Evolutionary conservation across 1,140 invertebrate species (phyloP).

Genomic region (Ridgeia piscesae): DNA sequence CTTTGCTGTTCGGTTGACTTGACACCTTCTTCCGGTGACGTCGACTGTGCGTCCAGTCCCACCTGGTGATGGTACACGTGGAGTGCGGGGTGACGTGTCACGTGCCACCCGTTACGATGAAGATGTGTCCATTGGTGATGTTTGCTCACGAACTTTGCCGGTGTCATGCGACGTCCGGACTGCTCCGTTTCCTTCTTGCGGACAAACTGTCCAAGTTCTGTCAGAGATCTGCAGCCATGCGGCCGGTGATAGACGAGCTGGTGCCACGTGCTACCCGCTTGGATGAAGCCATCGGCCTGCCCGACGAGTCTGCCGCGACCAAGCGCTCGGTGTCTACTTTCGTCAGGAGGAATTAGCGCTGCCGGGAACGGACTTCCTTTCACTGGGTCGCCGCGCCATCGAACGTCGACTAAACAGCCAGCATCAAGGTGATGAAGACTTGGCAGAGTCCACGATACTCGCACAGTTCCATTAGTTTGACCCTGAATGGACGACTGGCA

Average conservation of each 20-base stretch:
- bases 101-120: neutral
- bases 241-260: neutral
- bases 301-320: neutral
- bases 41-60: neutral
- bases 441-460: neutral
- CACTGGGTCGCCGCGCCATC: neutral
- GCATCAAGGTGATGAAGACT: neutral
- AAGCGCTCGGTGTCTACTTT: neutral
- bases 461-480: neutral
- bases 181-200: neutral
- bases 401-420: neutral
- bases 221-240: neutral
- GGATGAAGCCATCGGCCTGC: neutral
- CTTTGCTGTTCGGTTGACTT: neutral
- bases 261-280: neutral
- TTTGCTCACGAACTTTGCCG: neutral
- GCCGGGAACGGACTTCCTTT: neutral
- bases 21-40: neutral
- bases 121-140: neutral
- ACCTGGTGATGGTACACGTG: neutral
- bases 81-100: neutral
- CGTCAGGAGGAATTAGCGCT: neutral
- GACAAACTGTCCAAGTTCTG: neutral
- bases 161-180: neutral
- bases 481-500: neutral